Conservation (phyloP, 2,888 invertebrate genomes). For the Encarsia formosa region DNA sequence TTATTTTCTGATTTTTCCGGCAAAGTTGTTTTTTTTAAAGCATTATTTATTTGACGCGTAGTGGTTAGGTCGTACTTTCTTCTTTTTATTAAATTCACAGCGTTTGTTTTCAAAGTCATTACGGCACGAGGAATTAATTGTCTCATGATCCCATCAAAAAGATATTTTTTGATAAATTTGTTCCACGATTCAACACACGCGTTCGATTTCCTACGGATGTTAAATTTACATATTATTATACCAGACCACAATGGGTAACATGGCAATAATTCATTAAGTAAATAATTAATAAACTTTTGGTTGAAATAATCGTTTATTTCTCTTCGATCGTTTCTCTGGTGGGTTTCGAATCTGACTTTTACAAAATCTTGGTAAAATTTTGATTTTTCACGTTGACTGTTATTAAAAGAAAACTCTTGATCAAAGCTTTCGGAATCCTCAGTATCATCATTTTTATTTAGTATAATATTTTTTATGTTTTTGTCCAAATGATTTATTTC, state of each 20-base stretch:
- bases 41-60: not conserved
- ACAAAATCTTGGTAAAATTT: not conserved
- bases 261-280: not conserved
- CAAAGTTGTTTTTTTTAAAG: no score
- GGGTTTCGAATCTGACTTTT: not conserved
- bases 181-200: not conserved
- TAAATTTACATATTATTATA: not conserved
- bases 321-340: not conserved
- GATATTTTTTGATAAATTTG: not conserved
- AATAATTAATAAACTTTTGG: not conserved
- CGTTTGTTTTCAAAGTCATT: not conserved
- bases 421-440: not conserved
- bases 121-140: constrained; percentile 1
- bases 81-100: not conserved
- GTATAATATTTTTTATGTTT: no score
- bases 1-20: no score
- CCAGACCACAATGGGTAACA: constrained; percentile 3
- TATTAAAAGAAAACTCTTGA: not conserved
- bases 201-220: not conserved
- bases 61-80: not conserved
- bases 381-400: not conserved
- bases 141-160: constrained; percentile 1
- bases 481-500: no score
- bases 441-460: not conserved
- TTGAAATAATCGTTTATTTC: not conserved